Conservation (phyloP, 2,113 vertebrate species). For the Silurus meridionalis region DNA sequence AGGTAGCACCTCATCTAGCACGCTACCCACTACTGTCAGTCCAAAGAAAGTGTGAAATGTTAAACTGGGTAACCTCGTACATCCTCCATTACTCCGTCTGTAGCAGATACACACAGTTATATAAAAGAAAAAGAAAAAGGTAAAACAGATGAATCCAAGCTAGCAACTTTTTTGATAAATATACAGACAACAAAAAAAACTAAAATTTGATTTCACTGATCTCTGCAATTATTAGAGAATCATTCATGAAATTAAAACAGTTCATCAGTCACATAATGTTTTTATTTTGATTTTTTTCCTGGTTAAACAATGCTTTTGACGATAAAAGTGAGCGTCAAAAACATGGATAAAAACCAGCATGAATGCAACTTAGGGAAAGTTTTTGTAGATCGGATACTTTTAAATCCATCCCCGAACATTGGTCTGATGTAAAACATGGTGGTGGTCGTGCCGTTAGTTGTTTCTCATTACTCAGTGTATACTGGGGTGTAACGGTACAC, state of each 20-base stretch:
- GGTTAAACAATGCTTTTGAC: neutral
- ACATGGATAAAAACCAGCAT: neutral
- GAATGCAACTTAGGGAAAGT: neutral
- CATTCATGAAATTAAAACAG: neutral
- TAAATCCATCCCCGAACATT: neutral
- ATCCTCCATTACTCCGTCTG: constrained; percentile 21
- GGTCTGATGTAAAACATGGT: neutral
- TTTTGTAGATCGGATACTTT: neutral
- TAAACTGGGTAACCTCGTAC: constrained; percentile 58
- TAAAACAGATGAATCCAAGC: constrained; percentile 9
- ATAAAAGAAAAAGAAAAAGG: neutral
- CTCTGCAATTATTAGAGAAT: neutral
- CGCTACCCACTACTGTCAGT: constrained; percentile 44
- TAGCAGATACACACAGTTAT: neutral
- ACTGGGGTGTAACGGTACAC: neutral
- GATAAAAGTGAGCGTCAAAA: neutral
- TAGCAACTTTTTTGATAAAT: neutral
- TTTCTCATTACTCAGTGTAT: neutral
- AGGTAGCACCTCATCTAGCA: constrained; percentile 46
- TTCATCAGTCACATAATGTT: neutral
- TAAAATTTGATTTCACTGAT: neutral
- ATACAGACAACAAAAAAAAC: neutral
- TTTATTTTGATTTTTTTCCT: neutral
- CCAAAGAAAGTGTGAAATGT: constrained; percentile 60
- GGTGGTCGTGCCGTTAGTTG: neutral